These are phyloP conservation scores for Aphrophora alni DNA, from an alignment of 2,888 invertebrate genomes.

Conservation along the genomic window DNA sequence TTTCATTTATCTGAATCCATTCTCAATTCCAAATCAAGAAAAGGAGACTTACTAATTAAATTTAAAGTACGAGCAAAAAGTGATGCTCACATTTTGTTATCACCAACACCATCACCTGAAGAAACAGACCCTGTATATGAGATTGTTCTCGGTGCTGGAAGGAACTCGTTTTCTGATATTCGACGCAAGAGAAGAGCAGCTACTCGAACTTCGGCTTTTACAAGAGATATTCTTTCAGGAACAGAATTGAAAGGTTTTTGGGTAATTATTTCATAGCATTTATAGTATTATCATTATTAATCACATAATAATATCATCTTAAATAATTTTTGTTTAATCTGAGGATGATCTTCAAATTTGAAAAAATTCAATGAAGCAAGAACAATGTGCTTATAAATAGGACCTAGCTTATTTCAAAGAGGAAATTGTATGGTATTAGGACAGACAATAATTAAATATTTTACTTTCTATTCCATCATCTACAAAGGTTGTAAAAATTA, in stretches of 20 bases:
- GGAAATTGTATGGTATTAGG: too few species aligned
- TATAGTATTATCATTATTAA: not conserved
- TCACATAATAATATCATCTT: too few species aligned
- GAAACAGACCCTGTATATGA: conserved; percentile 68
- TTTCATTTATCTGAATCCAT: conserved; percentile 29
- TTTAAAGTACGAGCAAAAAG: conserved; percentile 70
- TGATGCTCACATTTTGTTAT: conserved; percentile 73
- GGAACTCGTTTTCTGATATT: conserved; percentile 73
- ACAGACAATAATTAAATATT: too few species aligned
- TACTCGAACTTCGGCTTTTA: conserved; percentile 64
- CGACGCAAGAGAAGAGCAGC: conserved; percentile 62
- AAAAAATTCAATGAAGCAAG: too few species aligned
- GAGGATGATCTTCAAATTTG: too few species aligned
- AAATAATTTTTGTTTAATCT: too few species aligned
- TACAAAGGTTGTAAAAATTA: too few species aligned
- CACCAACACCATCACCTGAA: conserved; percentile 57
- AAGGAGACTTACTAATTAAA: conserved; percentile 63
- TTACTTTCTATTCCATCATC: too few species aligned
- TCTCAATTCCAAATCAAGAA: not conserved
- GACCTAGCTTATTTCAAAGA: too few species aligned
- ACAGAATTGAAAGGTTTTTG: conserved; percentile 61
- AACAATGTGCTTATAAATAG: too few species aligned
- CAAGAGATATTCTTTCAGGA: conserved; percentile 65
- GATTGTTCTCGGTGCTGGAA: conserved; percentile 73
- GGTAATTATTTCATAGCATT: conserved; percentile 55